These are phyloP conservation scores for Litoditis marina DNA, from an alignment of 2,888 invertebrate genomes.

Conservation along the genomic window DNA sequence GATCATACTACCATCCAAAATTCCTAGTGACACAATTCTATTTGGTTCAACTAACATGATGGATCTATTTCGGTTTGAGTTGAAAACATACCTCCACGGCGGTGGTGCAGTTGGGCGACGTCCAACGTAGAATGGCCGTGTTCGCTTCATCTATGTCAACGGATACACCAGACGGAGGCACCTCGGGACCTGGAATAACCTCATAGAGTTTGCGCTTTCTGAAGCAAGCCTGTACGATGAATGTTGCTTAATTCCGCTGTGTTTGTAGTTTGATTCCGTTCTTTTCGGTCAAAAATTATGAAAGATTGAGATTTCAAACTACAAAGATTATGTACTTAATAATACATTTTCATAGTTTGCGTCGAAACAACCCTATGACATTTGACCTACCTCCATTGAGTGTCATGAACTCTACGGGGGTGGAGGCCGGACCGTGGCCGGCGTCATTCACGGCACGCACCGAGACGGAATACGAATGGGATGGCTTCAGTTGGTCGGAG, in stretches of 20 bases:
- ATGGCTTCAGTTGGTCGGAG: conserved; percentile 30
- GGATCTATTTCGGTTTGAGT: neutral
- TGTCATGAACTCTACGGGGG: conserved; percentile 24
- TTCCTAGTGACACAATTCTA: neutral
- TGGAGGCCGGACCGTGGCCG: conserved; percentile 34
- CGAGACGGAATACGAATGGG: conserved; percentile 29
- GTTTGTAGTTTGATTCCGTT: no score
- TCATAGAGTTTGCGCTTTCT: no score
- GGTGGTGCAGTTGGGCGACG: conserved; percentile 29
- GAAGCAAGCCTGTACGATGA: no score
- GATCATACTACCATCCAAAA: no score
- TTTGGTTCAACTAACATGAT: neutral
- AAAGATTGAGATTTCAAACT: neutral
- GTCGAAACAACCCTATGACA: neutral
- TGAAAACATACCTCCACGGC: conserved; percentile 24
- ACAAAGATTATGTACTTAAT: no score
- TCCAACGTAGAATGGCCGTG: conserved; percentile 34
- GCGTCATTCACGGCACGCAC: conserved; percentile 35
- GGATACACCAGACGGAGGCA: conserved; percentile 23
- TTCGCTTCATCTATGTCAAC: conserved; percentile 43
- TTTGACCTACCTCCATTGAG: conserved; percentile 31
- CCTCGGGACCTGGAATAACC: conserved; percentile 29
- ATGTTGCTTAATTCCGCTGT: no score
- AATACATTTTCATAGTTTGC: no score
- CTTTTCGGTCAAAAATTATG: no score